These are phyloP conservation scores for Engystomops pustulosus DNA, from an alignment of 2,113 vertebrate genomes.

Conservation along the genomic window DNA sequence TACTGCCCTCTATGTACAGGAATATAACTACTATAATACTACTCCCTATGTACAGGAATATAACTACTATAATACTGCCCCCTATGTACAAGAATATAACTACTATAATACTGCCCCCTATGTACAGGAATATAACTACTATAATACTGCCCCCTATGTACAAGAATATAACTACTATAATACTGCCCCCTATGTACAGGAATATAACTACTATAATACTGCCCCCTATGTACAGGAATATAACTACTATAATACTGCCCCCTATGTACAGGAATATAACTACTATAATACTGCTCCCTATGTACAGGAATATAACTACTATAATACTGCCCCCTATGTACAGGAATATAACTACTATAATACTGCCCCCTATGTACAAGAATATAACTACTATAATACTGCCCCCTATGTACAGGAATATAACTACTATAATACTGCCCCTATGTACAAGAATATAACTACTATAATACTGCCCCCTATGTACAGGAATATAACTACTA, in stretches of 20 bases:
- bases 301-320: conserved; percentile 6
- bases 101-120: neutral
- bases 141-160: neutral
- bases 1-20: neutral
- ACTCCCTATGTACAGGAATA: conserved; percentile 1
- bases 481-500: conserved; percentile 1
- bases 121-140: conserved; percentile 10
- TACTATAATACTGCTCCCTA: conserved; percentile 4
- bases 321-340: conserved; percentile 5
- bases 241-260: neutral
- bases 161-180: conserved; percentile 4
- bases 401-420: neutral
- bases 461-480: neutral
- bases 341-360: conserved; percentile 24
- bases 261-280: conserved; percentile 15
- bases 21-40: conserved; percentile 27
- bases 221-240: neutral
- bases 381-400: conserved; percentile 18
- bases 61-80: conserved; percentile 14
- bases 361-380: neutral
- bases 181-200: neutral
- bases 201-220: conserved; percentile 24
- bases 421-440: neutral
- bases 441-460: neutral
- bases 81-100: neutral